These are phyloP conservation scores for Megaceryle alcyon DNA, from an alignment of 2,797 vertebrate genomes.

Conservation along the genomic window DNA sequence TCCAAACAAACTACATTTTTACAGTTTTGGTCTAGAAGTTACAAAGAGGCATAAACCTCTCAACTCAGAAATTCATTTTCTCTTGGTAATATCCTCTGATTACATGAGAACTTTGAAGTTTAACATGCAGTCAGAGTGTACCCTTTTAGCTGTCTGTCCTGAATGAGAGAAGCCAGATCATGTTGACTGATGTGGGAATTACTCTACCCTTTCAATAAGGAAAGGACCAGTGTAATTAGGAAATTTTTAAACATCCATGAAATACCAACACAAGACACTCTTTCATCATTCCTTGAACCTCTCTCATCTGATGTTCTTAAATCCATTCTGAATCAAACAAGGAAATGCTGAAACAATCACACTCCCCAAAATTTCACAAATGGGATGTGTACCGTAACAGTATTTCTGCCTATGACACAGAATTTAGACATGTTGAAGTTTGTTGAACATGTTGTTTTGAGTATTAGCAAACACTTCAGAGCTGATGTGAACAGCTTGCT, in stretches of 20 bases:
- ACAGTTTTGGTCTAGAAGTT: slow-evolving; percentile 70
- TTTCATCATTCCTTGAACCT: neutral
- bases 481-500: neutral
- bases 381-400: neutral
- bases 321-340: neutral
- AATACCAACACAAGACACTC: slow-evolving; percentile 12
- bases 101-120: neutral
- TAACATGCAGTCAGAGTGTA: neutral
- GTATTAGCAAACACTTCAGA: slow-evolving; percentile 36
- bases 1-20: slow-evolving; percentile 39
- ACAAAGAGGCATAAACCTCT: slow-evolving; percentile 18
- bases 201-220: slow-evolving; percentile 35
- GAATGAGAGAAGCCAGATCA: slow-evolving; percentile 30
- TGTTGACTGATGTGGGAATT: slow-evolving; percentile 9
- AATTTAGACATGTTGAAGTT: slow-evolving; percentile 11
- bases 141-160: neutral
- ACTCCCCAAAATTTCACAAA: neutral
- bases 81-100: neutral
- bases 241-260: slow-evolving; percentile 42
- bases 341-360: slow-evolving; percentile 23
- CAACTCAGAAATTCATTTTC: slow-evolving; percentile 13
- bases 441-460: slow-evolving; percentile 24
- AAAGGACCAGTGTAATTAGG: slow-evolving; percentile 17
- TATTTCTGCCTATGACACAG: slow-evolving; percentile 41
- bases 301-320: neutral